Base-by-base conservation (phyloP, 2,888 invertebrate genomes). In the Drosophila pseudotakahashii region DNA sequence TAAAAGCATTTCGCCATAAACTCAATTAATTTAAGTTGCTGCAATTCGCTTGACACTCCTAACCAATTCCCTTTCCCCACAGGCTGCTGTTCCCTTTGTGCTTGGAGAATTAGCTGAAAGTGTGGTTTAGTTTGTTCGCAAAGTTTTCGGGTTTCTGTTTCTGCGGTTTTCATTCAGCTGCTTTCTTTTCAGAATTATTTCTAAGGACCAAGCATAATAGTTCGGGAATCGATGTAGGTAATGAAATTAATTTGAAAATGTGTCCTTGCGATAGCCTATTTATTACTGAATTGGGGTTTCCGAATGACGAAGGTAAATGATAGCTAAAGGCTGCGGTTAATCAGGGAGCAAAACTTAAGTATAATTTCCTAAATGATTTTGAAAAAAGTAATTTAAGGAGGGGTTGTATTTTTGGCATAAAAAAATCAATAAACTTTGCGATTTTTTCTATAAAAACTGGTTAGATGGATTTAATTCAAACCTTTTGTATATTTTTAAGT, bases 1-100 rank as follows among this genome's bases (percentile, higher is more conserved):
- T 84, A 88, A 84, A 84, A 84, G 84, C 84, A 86, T 84, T 84
- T 83, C 57, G 75, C 84, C 86, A 88, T 84, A 88, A 84, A 88
- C 87, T 77, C 88, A 84, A 84, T 84, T 84, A 84, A 84, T 88
- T 84, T 83, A 78, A 78, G 75, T 78, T 88, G 77, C 70, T 72
- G 80, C 76, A 85, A 82, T 83, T 88, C 73, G 69, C 64, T 71
- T 81, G 79, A 75, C 77, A 81, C 88, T 69, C 53, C 39, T 67
- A 66, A 67, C 68, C 53, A 53, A 66, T 44, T 23, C 36, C 37
- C n/a, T 37, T 51, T 16, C 53, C 52, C 44, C 51, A 37, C 51
- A 45, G 53, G 11, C n/a, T 48, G 26, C 32, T 32, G 34, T 19
- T 26, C 30, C 11, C 48, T 57, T 51, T 73, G 39, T 47, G 55